phyloP scores from a whole-genome alignment of 2,888 invertebrate species.

The Brenthis ino region DNA sequence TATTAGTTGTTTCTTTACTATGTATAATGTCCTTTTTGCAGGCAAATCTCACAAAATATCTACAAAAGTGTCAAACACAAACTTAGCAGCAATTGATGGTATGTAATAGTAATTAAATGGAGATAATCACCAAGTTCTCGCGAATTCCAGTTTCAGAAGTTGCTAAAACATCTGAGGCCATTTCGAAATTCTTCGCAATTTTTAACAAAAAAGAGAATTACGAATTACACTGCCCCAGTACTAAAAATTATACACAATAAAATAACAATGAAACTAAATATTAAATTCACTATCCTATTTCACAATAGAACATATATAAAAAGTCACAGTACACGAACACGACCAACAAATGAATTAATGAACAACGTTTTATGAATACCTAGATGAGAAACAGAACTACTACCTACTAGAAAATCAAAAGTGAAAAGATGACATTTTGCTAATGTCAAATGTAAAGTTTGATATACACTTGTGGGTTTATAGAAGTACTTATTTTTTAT shows the following conservation, averaged over 20 bases:
- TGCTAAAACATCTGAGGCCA: slow-evolving; percentile 64
- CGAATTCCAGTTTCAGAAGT: slow-evolving; percentile 63
- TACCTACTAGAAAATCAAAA: slow-evolving; percentile 19
- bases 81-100: neutral
- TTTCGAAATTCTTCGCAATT: slow-evolving; percentile 40
- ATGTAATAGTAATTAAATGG: slow-evolving; percentile 15
- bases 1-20: slow-evolving; percentile 7
- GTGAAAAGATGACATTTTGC: slow-evolving; percentile 19
- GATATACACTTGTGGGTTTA: neutral
- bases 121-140: slow-evolving; percentile 70
- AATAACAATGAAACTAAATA: neutral
- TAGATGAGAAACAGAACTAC: neutral
- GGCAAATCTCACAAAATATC: neutral
- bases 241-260: neutral
- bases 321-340: slow-evolving; percentile 6
- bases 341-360: slow-evolving; percentile 13
- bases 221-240: neutral
- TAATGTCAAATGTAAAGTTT: slow-evolving; percentile 1
- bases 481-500: neutral
- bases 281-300: neutral
- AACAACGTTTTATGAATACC: slow-evolving; percentile 7
- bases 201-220: neutral
- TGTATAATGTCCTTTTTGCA: neutral
- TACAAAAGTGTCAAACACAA: neutral
- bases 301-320: slow-evolving; percentile 10